phyloP scores from a whole-genome alignment of 2,888 invertebrate species.

The Diarsia rubi region DNA sequence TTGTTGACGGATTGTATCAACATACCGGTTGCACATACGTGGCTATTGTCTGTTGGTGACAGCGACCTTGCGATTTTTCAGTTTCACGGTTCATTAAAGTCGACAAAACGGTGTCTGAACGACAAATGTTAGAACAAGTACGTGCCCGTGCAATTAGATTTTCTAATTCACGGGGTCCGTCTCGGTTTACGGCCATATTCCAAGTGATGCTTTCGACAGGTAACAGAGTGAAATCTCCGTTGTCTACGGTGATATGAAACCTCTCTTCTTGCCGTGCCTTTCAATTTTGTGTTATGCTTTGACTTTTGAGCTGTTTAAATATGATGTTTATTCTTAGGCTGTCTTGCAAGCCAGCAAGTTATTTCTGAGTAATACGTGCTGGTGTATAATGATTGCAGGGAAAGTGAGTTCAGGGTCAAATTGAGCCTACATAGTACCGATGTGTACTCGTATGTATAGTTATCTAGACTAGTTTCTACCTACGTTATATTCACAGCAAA shows the following conservation, averaged over 20 bases:
- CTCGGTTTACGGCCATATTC: slow-evolving; percentile 7
- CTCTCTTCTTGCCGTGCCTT: slow-evolving; percentile 28
- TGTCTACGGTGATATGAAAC: slow-evolving; percentile 12
- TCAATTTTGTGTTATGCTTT: slow-evolving; percentile 50
- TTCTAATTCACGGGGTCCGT: slow-evolving; percentile 35
- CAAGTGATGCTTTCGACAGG: slow-evolving; percentile 26
- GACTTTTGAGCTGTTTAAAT: slow-evolving; percentile 45
- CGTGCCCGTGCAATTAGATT: slow-evolving; percentile 41
- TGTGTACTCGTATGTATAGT: slow-evolving; percentile 31
- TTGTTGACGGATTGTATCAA: slow-evolving; percentile 54
- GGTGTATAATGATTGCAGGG: slow-evolving; percentile 50
- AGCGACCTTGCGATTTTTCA: slow-evolving; percentile 63
- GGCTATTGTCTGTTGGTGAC: slow-evolving; percentile 31
- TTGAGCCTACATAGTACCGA: slow-evolving; percentile 20
- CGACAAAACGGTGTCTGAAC: slow-evolving; percentile 36
- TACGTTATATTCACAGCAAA: background rate
- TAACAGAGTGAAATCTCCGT: slow-evolving; percentile 21
- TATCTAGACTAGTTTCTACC: slow-evolving; percentile 23
- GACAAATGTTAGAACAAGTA: slow-evolving; percentile 44
- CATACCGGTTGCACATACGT: slow-evolving; percentile 28
- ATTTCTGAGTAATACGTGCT: slow-evolving; percentile 42
- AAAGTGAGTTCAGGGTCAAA: slow-evolving; percentile 62
- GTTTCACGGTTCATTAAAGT: slow-evolving; percentile 57
- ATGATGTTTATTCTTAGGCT: slow-evolving; percentile 41
- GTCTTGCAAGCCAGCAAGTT: slow-evolving; percentile 26